Evolutionary conservation across 2,113 vertebrate genomes (phyloP).

Genomic region (Eclectus roratus): DNA sequence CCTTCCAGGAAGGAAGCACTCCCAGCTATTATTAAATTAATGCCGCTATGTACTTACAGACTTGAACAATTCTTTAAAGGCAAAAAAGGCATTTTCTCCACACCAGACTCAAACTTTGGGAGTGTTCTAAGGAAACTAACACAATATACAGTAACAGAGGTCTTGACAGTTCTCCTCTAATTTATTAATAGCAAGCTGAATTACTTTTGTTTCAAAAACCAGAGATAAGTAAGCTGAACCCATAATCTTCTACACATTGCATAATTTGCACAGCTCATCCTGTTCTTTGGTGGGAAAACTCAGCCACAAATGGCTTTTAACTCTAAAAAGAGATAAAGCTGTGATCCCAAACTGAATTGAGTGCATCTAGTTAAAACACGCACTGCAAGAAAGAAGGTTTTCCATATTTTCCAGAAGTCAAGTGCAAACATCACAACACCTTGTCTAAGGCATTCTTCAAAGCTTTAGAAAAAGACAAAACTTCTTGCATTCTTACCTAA

Average conservation of each 20-base stretch:
- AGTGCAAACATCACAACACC: neutral
- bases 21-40: neutral
- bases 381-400: neutral
- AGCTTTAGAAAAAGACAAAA: slow-evolving; percentile 16
- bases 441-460: neutral
- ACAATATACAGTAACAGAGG: neutral
- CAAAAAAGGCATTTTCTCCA: neutral
- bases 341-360: neutral
- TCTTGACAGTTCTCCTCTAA: neutral
- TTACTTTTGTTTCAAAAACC: neutral
- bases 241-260: neutral
- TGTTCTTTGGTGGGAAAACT: neutral
- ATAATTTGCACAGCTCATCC: neutral
- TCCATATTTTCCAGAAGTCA: neutral
- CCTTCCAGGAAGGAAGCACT: neutral
- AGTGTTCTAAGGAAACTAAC: neutral
- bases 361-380: neutral
- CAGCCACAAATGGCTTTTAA: neutral
- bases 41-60: neutral
- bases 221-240: neutral
- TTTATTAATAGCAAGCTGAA: neutral
- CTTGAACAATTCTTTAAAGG: neutral
- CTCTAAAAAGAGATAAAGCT: neutral
- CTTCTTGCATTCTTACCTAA: neutral
- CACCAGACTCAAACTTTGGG: neutral